Base-by-base conservation (phyloP, 2,797 vertebrate genomes). In the Pangasius larnaudii region DNA sequence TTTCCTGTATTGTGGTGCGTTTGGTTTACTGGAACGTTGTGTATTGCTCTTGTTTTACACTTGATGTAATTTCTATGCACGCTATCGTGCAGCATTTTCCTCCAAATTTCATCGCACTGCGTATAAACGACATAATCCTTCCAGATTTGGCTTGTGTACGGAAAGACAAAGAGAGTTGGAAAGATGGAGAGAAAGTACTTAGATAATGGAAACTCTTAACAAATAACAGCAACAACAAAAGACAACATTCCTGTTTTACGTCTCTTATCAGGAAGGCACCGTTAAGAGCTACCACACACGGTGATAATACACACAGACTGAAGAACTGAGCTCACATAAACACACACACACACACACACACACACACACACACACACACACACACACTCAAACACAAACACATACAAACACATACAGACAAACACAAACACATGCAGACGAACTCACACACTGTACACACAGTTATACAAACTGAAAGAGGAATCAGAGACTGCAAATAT, bases 211-310 rank as follows among this genome's bases (percentile, higher is more conserved):
- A 18, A 46, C 24, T 82, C 18, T 27, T 27, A n/a, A 7, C 39
- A n/a, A 42, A 81, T 27, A 42, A 63, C 11, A 42, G 6, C 56
- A 46, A 46, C 58, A 61, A 13, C 13, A 63, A 56, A 78, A 30
- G 39, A 30, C 36, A n/a, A 36, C 42, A 49, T 58, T 39, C 22
- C 81, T 86, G 39, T 74, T 65, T 78, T 65, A 27, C 58, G 27
- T 19, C 63, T 61, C 58, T 87, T 87, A 88, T 91, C 89, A 85
- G 42, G 22, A 77, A 84, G 85, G 49, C 42, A 80, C 10, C 85
- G 63, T 67, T 79, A 81, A 77, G 85, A 69, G 75, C 67, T 30
- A 69, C 19, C 89, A 88, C 78, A 69, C 85, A 24, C 51, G 11
- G 74, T 81, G 84, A 90, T 72, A 85, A 82, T 75, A 84, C 58